Conservation (phyloP, 2,113 vertebrate genomes). For the Ovibos moschatus region DNA sequence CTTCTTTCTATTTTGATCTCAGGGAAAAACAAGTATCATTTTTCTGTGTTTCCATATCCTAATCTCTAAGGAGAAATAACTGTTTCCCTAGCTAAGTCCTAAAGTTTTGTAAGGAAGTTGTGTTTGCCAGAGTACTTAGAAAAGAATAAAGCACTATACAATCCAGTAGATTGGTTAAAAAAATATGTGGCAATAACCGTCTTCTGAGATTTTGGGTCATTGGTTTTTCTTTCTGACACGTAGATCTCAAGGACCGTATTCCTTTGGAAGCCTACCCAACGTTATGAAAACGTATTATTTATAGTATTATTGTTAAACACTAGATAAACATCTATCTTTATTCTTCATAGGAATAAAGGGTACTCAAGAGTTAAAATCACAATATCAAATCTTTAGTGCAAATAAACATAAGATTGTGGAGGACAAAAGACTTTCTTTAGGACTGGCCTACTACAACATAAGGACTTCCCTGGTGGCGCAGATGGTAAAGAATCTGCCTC, state of each 20-base stretch:
- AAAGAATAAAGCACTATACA: neutral
- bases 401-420: neutral
- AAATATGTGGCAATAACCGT: too few relatives aligned
- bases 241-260: neutral
- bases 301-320: neutral
- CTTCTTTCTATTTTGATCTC: neutral
- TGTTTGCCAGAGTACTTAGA: neutral
- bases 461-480: neutral
- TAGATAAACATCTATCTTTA: neutral
- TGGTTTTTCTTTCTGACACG: neutral
- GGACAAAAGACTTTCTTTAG: neutral
- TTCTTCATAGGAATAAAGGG: neutral
- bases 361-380: neutral
- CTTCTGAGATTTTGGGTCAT: neutral
- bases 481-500: neutral
- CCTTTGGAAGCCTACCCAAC: neutral
- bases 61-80: neutral
- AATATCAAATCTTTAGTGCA: neutral
- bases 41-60: neutral
- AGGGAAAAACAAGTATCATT: neutral
- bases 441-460: neutral
- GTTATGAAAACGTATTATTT: neutral
- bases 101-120: neutral
- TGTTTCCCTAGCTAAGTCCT: neutral
- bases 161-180: neutral